Base-by-base conservation (phyloP, 2,113 vertebrate genomes). In the Psettodes erumei region DNA sequence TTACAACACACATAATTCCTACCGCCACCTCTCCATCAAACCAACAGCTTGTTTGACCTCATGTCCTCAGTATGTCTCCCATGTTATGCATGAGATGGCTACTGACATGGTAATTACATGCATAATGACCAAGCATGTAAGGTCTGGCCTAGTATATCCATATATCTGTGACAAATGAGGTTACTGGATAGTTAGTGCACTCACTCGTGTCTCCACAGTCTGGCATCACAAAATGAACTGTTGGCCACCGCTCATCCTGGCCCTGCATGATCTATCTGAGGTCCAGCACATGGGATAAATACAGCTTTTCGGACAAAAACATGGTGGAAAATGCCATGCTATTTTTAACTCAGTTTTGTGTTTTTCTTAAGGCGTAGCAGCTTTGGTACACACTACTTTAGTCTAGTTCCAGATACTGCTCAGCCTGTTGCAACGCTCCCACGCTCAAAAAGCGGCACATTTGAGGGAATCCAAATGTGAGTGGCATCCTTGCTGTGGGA, bases 31-130 rank as follows among this genome's bases (percentile, higher is more conserved):
- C 15, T 77, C 9, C 43, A 15, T 7, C 37, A 2, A 56, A 54
- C 43, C 6, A 56, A 59, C 33, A 65, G 9, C 83, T 63, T 77
- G 51, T 71, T 32, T 75, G 66, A 81, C 38, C 66, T 27, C 12
- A 6, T 81, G 61, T 45, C 30, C 40, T 45, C 28, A 13, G 33
- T 21, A 67, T 79, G 62, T 69, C 40, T 54, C 37, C 28, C 10
- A 58, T 81, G 8, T 75, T 6, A 56, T 65, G 32, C 82, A 55
- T 64, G 68, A 73, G 4, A 71, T 54, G 38, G 37, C 18, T 69
- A 67, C 35, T 54, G 68, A 70, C 64, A 79, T 47, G 64, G 35
- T 74, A 65, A 83, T 84, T 78, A 78, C 56, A 81, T 43, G 21
- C 47, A 12, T 82, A 69, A 69, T 3, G 19, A 7, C 33, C 69